A percentile compares a stretch with the other conserved stretches of the same genome.
phyloP scores from a whole-genome alignment of 2,888 invertebrate genomes.

The Scaeva pyrastri region DNA sequence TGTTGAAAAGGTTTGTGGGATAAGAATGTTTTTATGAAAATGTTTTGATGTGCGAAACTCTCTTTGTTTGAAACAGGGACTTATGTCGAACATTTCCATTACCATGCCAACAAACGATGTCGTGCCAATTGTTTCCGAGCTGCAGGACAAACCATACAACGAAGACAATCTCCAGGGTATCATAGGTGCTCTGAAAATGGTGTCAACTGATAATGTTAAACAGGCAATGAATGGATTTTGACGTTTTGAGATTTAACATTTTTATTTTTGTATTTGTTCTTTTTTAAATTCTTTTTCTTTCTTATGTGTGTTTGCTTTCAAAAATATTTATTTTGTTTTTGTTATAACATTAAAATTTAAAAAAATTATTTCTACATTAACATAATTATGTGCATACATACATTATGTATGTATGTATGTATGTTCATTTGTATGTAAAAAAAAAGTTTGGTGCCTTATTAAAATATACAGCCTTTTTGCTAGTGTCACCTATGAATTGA shows the following conservation, averaged over 20 bases:
- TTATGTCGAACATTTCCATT: constrained; percentile 82
- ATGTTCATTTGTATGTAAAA: no score
- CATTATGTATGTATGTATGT: no score
- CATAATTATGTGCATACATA: no score
- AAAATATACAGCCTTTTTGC: no score
- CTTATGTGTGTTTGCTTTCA: constrained; percentile 1
- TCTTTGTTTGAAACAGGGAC: constrained; percentile 38
- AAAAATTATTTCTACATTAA: no score
- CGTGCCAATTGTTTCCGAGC: constrained; percentile 82
- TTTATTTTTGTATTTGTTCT: no score
- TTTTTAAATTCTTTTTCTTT: not conserved
- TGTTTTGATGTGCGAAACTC: no score
- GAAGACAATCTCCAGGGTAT: constrained; percentile 83
- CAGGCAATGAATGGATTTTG: constrained; percentile 83
- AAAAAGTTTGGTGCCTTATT: no score
- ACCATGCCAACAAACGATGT: constrained; percentile 81
- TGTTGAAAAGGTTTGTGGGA: constrained; percentile 81
- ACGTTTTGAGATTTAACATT: constrained; percentile 58
- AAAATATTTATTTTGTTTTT: constrained; percentile 12
- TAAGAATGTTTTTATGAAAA: not conserved
- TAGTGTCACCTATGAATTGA: no score
- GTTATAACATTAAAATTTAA: constrained; percentile 8
- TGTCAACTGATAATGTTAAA: constrained; percentile 83
- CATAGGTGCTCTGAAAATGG: constrained; percentile 82
- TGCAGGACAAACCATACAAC: constrained; percentile 81